Conservation (phyloP, 2,888 invertebrate genomes). For the Scelioninae gen. 1 region DNA sequence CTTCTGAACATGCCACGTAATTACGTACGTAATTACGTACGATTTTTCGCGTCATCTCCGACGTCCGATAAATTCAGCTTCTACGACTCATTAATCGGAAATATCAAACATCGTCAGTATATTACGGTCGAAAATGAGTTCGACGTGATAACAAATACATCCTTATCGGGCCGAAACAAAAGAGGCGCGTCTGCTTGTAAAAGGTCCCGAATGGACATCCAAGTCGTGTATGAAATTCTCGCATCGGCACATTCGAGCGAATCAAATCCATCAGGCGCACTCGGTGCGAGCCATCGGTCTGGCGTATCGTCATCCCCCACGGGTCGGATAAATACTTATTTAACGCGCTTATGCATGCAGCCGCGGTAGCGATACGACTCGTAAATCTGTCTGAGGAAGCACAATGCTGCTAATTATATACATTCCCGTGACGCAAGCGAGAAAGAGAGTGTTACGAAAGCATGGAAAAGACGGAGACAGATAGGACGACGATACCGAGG, state of each 20-base stretch:
- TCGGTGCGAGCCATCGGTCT: constrained; percentile 72
- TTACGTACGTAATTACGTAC: too few relatives aligned
- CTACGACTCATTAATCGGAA: constrained; percentile 40
- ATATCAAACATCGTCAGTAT: constrained; percentile 34
- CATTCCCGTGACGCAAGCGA: constrained; percentile 82
- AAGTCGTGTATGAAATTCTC: constrained; percentile 33
- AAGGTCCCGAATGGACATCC: background rate
- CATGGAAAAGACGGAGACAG: constrained; percentile 48
- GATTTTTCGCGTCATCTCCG: constrained; percentile 29
- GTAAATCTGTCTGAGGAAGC: constrained; percentile 84
- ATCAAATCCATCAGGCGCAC: constrained; percentile 80
- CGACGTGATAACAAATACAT: background rate
- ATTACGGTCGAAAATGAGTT: constrained; percentile 12
- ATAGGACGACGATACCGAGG: constrained; percentile 61
- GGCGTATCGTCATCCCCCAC: constrained; percentile 79
- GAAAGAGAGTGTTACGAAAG: constrained; percentile 62
- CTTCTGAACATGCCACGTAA: too few relatives aligned
- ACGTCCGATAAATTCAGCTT: constrained; percentile 29
- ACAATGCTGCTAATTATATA: constrained; percentile 84
- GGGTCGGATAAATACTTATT: constrained; percentile 85
- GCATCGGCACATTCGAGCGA: constrained; percentile 72
- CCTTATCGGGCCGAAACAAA: constrained; percentile 22
- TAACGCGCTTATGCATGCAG: constrained; percentile 84
- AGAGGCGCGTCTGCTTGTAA: constrained; percentile 24
- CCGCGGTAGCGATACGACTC: constrained; percentile 83